Evolutionary conservation across 2,113 vertebrate genomes (phyloP).

Genomic region (Apodemus sylvaticus): DNA sequence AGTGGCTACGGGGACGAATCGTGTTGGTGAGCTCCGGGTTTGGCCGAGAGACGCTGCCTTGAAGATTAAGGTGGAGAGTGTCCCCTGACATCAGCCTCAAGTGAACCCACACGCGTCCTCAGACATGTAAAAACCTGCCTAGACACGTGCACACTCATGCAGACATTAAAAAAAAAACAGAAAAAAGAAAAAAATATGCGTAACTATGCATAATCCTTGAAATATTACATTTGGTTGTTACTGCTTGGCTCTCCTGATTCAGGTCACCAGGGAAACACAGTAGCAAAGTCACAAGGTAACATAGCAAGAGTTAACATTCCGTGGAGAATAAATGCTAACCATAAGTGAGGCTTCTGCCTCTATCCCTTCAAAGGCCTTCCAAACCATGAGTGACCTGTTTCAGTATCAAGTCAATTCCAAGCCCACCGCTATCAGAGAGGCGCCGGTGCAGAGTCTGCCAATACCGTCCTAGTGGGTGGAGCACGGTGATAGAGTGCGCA

Average conservation of each 20-base stretch:
- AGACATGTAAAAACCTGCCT: background rate
- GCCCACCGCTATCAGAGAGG: background rate
- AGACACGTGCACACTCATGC: no score
- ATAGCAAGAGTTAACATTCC: background rate
- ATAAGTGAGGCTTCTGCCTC: background rate
- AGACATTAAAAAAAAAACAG: no score
- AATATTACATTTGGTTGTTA: background rate
- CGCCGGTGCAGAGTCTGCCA: background rate
- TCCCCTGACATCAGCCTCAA: background rate
- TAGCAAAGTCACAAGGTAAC: background rate
- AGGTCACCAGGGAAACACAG: background rate
- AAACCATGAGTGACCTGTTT: background rate
- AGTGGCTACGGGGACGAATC: no score
- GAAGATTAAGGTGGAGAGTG: no score
- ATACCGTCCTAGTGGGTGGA: background rate
- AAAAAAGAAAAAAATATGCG: background rate
- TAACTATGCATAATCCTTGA: background rate
- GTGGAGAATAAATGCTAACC: background rate
- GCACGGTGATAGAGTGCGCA: background rate
- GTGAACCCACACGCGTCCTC: background rate
- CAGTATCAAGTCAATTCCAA: background rate
- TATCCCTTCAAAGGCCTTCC: background rate
- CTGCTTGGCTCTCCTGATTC: background rate
- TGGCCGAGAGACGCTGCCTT: background rate
- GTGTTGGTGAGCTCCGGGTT: background rate